phyloP scores from a whole-genome alignment of 2,888 invertebrate genomes.

The Anaspis maculata region DNA sequence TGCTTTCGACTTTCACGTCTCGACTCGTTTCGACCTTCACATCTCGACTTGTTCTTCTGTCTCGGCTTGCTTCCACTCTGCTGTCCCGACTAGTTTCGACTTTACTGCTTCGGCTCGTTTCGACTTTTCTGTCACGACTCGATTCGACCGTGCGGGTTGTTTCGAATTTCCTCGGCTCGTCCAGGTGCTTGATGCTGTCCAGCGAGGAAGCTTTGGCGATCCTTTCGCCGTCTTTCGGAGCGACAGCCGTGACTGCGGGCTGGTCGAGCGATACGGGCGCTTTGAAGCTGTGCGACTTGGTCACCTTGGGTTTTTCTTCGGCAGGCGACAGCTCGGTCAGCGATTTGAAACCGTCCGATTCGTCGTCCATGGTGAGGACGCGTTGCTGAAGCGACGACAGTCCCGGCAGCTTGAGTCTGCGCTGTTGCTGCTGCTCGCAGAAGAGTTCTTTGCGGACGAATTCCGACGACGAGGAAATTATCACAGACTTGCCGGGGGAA shows the following conservation, averaged over 20 bases:
- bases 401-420: slow-evolving; percentile 43
- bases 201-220: slow-evolving; percentile 42
- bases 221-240: slow-evolving; percentile 25
- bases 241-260: too few species aligned
- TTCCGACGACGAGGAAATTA: slow-evolving; percentile 16
- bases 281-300: slow-evolving; percentile 66
- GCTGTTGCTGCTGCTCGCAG: slow-evolving; percentile 15
- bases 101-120: slow-evolving; percentile 8
- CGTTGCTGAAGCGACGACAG: slow-evolving; percentile 49
- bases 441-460: slow-evolving; percentile 6
- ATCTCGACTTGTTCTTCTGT: slow-evolving; percentile 3
- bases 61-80: slow-evolving; percentile 6
- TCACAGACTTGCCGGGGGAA: slow-evolving; percentile 13
- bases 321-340: slow-evolving; percentile 28
- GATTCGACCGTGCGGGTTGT: not conserved
- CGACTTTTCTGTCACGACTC: slow-evolving; percentile 3
- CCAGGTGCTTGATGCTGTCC: slow-evolving; percentile 52
- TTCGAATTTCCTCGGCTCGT: slow-evolving; percentile 35
- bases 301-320: slow-evolving; percentile 34
- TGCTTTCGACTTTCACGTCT: slow-evolving; percentile 8
- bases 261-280: too few species aligned
- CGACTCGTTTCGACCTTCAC: slow-evolving; percentile 6
- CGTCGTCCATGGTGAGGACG: slow-evolving; percentile 41
- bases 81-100: slow-evolving; percentile 6
- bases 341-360: slow-evolving; percentile 31